Conservation (phyloP, 2,113 vertebrate genomes). For the Antidorcas marsupialis region DNA sequence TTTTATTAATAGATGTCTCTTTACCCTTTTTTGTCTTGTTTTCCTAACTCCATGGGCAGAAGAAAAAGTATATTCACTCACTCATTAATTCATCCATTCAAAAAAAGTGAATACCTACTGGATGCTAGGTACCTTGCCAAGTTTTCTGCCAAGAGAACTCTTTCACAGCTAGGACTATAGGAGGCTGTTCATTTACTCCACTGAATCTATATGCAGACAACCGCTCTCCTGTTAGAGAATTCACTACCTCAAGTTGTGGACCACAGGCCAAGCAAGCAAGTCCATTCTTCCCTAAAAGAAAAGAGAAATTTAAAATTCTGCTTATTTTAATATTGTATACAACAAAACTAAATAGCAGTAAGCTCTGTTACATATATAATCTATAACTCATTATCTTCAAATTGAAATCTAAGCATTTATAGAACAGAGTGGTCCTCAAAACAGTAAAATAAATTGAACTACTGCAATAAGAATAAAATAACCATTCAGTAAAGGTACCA, state of each 20-base stretch:
- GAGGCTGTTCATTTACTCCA: conserved; percentile 84
- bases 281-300: conserved; percentile 84
- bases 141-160: conserved; percentile 88
- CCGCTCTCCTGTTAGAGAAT: conserved; percentile 87
- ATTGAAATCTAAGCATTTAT: conserved; percentile 14
- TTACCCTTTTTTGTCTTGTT: neutral
- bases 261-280: conserved; percentile 91
- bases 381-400: neutral
- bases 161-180: conserved; percentile 86
- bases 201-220: conserved; percentile 92
- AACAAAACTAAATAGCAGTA: neutral
- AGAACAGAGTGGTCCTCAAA: neutral
- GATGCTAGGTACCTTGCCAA: neutral
- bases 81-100: neutral
- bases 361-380: neutral
- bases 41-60: neutral
- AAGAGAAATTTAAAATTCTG: neutral
- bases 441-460: neutral
- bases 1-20: neutral
- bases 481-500: neutral
- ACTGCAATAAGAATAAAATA: neutral
- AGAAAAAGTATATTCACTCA: neutral
- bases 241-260: conserved; percentile 92
- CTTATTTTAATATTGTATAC: neutral
- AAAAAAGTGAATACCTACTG: neutral